phyloP scores from a whole-genome alignment of 2,113 vertebrate genomes.

The Aythya baeri region DNA sequence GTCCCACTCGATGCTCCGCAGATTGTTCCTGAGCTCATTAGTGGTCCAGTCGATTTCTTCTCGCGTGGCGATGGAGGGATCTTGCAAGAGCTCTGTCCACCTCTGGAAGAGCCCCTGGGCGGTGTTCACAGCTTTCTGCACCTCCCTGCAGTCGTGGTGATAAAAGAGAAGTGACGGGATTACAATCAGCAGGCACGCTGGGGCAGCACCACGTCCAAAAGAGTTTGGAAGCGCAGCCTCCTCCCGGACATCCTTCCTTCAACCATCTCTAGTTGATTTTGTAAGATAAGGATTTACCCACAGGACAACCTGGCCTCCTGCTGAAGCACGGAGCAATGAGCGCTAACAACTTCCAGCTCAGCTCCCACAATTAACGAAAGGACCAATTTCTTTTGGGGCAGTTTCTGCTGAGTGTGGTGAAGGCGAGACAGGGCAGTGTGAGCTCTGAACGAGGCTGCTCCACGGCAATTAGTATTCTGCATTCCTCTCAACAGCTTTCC shows the following conservation, averaged over 20 bases:
- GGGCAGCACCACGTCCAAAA: fast-evolving
- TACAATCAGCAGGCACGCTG: not conserved
- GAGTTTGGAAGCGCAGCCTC: not conserved
- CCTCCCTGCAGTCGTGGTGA: conserved; percentile 81
- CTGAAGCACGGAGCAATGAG: not conserved
- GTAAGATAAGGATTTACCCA: not conserved
- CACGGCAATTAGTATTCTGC: not conserved
- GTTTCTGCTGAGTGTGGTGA: not conserved
- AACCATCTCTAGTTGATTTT: not conserved
- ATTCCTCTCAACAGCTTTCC: not conserved
- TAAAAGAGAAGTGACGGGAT: not conserved
- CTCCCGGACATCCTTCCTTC: not conserved
- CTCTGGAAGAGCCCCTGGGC: conserved; percentile 94
- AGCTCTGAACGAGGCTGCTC: not conserved
- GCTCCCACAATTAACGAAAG: not conserved
- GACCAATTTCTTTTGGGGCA: not conserved
- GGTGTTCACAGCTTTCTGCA: conserved; percentile 95
- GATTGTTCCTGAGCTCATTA: conserved; percentile 95
- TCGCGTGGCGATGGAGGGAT: conserved; percentile 85
- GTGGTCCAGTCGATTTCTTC: conserved; percentile 99
- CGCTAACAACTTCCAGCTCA: not conserved
- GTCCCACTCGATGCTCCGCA: conserved; percentile 98
- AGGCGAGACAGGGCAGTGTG: not conserved
- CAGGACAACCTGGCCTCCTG: not conserved
- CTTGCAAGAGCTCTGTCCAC: conserved; percentile 91